These are phyloP conservation scores for Epinotia nisella DNA, from an alignment of 2,888 invertebrate species.

Conservation along the genomic window DNA sequence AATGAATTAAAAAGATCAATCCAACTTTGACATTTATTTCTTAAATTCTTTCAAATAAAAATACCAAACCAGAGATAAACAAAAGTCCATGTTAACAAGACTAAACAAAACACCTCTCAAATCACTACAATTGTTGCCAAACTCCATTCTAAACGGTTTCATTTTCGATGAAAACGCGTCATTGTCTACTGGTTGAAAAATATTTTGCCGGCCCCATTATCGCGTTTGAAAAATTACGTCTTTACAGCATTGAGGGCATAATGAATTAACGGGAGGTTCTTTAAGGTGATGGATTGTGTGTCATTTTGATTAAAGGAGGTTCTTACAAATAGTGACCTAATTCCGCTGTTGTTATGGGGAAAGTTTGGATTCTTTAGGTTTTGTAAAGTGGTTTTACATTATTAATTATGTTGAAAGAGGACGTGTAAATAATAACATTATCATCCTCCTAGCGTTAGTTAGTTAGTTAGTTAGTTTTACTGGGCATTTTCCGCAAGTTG, in stretches of 20 bases:
- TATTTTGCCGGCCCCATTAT: conserved; percentile 38
- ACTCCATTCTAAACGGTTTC: conserved; percentile 23
- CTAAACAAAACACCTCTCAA: conserved; percentile 12
- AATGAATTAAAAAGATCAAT: too few relatives aligned
- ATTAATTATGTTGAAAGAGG: background rate
- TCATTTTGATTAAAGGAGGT: conserved; percentile 41
- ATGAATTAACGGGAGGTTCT: conserved; percentile 38
- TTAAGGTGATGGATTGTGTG: conserved; percentile 43
- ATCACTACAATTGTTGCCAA: conserved; percentile 21
- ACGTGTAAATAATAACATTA: too few relatives aligned
- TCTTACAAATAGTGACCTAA: conserved; percentile 37
- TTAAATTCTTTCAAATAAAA: background rate
- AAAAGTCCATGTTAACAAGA: background rate
- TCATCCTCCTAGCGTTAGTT: too few relatives aligned
- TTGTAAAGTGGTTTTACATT: background rate
- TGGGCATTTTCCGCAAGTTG: too few relatives aligned
- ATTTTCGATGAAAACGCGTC: conserved; percentile 35
- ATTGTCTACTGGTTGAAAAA: conserved; percentile 40
- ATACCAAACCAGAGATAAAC: background rate
- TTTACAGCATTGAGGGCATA: conserved; percentile 32
- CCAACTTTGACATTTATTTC: too few relatives aligned
- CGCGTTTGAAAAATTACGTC: conserved; percentile 43
- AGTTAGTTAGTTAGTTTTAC: too few relatives aligned
- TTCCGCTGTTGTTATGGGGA: conserved; percentile 17
- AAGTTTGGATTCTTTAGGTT: conserved; percentile 15